phyloP scores from a whole-genome alignment of 2,797 vertebrate species.

The Acipenser ruthenus region DNA sequence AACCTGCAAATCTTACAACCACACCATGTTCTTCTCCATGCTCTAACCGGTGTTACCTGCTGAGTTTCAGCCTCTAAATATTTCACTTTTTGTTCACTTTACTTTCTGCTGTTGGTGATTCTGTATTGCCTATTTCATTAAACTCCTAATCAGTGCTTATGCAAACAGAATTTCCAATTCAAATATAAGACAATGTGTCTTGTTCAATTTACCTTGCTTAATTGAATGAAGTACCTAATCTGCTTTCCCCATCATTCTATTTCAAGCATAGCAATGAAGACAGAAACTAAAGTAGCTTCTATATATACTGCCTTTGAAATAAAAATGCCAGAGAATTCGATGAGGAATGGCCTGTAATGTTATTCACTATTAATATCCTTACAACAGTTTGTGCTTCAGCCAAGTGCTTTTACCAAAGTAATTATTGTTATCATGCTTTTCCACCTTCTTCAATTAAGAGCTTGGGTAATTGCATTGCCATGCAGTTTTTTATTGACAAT shows the following conservation, averaged over 20 bases:
- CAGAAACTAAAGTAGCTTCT: no score
- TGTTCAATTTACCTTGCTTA: not conserved
- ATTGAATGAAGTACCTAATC: constrained; percentile 5
- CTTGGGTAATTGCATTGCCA: constrained; percentile 9
- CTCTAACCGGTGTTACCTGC: no score
- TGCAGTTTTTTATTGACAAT: constrained; percentile 11
- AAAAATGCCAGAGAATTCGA: not conserved
- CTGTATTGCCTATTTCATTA: not conserved
- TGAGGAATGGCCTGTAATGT: constrained; percentile 3
- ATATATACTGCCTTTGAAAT: not conserved
- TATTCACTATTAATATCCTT: constrained; percentile 8
- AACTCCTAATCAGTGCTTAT: not conserved
- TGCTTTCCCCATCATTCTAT: constrained; percentile 1
- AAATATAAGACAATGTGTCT: not conserved
- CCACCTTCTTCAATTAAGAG: constrained; percentile 19
- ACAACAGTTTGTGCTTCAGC: constrained; percentile 6
- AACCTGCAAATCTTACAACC: no score
- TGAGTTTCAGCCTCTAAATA: no score
- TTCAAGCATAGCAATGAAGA: not conserved
- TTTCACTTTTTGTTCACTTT: not conserved
- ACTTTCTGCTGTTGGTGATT: not conserved
- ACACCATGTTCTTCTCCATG: no score
- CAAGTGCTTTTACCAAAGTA: constrained; percentile 13
- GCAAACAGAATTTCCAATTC: not conserved
- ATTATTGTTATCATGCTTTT: constrained; percentile 21